Base-by-base conservation (phyloP, 2,797 vertebrate species). In the Gymnothorax javanicus region DNA sequence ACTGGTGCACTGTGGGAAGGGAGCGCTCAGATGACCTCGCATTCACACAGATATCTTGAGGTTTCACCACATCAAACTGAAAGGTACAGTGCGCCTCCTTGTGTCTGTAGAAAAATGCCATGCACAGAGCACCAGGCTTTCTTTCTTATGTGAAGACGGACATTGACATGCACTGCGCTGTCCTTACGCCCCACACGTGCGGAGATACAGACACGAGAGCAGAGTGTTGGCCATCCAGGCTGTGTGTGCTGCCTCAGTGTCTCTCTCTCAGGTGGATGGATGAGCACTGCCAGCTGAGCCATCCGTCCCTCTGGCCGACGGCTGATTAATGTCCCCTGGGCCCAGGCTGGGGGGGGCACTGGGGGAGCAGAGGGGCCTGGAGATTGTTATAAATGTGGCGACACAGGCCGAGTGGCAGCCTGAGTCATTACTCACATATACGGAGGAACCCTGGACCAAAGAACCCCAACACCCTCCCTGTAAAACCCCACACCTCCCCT, bases 311-410 rank as follows among this genome's bases (percentile, higher is more conserved):
- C 92, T 94, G 93, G 92, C 92, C 92, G 96, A 97, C 96, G 96
- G 95, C 94, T 94, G 96, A 97, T 97, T 97, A 97, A 97, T 97
- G 96, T 94, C 96, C 88, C 95, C 95, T 94, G 93, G 96, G 96
- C 92, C 77, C 91, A 88, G 95, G 96, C 56, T 59, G 83, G 84
- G 88, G 86, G 89, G 25, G 13, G 50, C n/a, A 7, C 57, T 96
- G 85, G 96, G 96, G 96, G 96, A 96, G 96, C 94, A 94, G 95
- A 96, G 96, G 33, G 73, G 88, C 71, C 84, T 82, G 84, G 88
- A 97, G 97, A 98, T 98, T 97, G 97, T 98, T 99, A 98, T 98
- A 97, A 97, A 98, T 98, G 97, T 97, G 96, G 96, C 96, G 95
- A 97, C 96, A 97, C 96, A 95, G 94, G 95, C 94, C 94, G 95